Evolutionary conservation across 2,797 vertebrate genomes (phyloP), one percentile per base, ranked within the genome.

Genomic region (Anabacerthia variegaticeps): DNA sequence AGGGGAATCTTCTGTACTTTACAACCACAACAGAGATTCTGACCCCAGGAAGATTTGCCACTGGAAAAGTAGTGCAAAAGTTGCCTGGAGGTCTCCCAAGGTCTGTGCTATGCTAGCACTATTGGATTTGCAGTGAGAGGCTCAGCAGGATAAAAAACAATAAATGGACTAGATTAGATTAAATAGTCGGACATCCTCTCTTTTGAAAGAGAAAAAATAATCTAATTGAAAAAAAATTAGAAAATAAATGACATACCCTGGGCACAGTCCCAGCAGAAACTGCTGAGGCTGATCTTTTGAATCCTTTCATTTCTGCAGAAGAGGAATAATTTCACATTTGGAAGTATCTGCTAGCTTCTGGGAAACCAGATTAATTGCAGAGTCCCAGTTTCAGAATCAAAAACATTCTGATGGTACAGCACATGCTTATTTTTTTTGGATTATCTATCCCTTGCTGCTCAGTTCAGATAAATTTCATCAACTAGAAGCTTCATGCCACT

Each of bases 241-340:
- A 80, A 89, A 91, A 78, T 88, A 93, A 89, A 77, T 78, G 1
- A 59, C 75, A 89, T 49, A 67, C 32, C 51, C 69, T 93, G 77
- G 92, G 85, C 92, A 97, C 46, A 27, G 72, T 94, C 88, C 91
- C 94, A 96, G 67, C 52, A 91, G 95, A 97, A 97, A 89, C 65
- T 96, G 96, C 97, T 97, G 96, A 97, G 79, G 59, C 63, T 95
- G 81, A 88, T 91, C 46, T 93, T 96, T 56, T 74, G 77, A 95
- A 71, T 77, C 39, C 48, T 95, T 97, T 95, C 23, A 54, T 96
- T 97, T 96, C 93, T 96, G 85, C 95, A 83, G 68, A 96, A 80
- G 56, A 81, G 55, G 91, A 97, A 97, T 90, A 96, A 96, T 96
- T 97, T 97, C 91, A 94, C 43, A 92, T 96, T 95, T 96, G 52